Conservation (phyloP, 2,888 invertebrate genomes). For the Perizoma flavofasciatum region DNA sequence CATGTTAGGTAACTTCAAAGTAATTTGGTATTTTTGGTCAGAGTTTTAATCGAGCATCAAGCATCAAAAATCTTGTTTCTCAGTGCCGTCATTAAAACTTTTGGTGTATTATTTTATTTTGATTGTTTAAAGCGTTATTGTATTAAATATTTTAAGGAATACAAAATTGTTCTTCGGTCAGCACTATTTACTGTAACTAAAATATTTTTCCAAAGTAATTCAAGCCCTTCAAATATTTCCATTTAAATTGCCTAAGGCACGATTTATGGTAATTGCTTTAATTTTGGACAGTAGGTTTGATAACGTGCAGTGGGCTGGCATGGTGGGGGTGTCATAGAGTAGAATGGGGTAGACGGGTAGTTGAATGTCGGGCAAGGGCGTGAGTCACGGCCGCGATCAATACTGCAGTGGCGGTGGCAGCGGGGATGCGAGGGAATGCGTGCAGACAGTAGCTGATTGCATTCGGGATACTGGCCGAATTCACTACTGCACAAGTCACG, state of each 20-base stretch:
- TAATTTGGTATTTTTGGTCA: too few relatives aligned
- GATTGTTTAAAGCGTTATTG: too few relatives aligned
- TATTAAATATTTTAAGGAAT: too few relatives aligned
- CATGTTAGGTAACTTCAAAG: too few relatives aligned
- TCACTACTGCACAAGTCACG: slow-evolving; percentile 27
- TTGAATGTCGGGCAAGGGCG: slow-evolving; percentile 83
- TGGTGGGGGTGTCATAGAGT: slow-evolving; percentile 42
- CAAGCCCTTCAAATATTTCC: slow-evolving; percentile 26
- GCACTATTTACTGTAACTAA: slow-evolving; percentile 3
- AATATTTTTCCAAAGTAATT: slow-evolving; percentile 19
- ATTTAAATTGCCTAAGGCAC: slow-evolving; percentile 31
- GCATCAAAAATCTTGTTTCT: too few relatives aligned
- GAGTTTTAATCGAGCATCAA: too few relatives aligned
- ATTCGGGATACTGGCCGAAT: slow-evolving; percentile 33
- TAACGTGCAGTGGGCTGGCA: slow-evolving; percentile 46
- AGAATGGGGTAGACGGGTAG: slow-evolving; percentile 54
- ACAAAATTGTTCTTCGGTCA: too few relatives aligned
- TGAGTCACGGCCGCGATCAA: slow-evolving; percentile 81
- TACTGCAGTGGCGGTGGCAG: slow-evolving; percentile 70
- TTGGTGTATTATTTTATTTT: too few relatives aligned
- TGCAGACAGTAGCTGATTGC: slow-evolving; percentile 25
- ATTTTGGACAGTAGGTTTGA: slow-evolving; percentile 46
- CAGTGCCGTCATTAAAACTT: too few relatives aligned
- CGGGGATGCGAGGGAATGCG: slow-evolving; percentile 27
- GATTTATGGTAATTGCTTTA: slow-evolving; percentile 40